phyloP scores from a whole-genome alignment of 2,888 invertebrate species.

The Acronicta leporina region DNA sequence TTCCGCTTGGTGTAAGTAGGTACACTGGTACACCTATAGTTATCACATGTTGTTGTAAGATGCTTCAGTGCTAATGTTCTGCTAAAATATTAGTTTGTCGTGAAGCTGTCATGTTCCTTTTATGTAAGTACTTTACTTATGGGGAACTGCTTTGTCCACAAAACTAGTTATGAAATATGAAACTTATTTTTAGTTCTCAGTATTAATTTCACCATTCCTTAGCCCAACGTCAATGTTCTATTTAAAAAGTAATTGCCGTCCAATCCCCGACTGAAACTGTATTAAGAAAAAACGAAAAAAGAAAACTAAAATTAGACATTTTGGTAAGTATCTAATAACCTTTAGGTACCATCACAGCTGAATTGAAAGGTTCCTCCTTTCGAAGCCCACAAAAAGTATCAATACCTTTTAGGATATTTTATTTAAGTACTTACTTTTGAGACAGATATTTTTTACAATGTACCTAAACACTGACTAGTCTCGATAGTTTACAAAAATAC shows the following conservation, averaged over 20 bases:
- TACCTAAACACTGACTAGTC: no score
- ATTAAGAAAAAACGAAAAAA: no score
- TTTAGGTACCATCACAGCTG: no score
- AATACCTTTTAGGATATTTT: no score
- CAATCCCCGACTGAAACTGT: neutral
- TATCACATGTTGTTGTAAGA: conserved; percentile 56
- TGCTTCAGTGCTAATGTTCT: conserved; percentile 57
- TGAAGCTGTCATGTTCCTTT: conserved; percentile 20
- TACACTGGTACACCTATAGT: conserved; percentile 56
- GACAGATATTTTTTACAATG: no score
- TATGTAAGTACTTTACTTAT: neutral
- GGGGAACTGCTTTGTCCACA: conserved; percentile 3
- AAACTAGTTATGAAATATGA: conserved; percentile 4
- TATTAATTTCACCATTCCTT: neutral
- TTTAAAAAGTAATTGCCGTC: neutral
- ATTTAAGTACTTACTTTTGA: no score
- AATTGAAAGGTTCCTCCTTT: no score
- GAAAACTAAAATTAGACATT: no score
- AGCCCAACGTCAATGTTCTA: neutral
- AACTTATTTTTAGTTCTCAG: conserved; percentile 1
- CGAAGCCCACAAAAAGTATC: no score
- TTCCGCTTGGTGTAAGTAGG: conserved; percentile 65
- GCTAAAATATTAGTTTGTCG: conserved; percentile 39
- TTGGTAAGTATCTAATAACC: no score
- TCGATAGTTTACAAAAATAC: no score